Evolutionary conservation across 1,140 invertebrate genomes (phyloP).

Genomic region (Hylyphantes graminicola): DNA sequence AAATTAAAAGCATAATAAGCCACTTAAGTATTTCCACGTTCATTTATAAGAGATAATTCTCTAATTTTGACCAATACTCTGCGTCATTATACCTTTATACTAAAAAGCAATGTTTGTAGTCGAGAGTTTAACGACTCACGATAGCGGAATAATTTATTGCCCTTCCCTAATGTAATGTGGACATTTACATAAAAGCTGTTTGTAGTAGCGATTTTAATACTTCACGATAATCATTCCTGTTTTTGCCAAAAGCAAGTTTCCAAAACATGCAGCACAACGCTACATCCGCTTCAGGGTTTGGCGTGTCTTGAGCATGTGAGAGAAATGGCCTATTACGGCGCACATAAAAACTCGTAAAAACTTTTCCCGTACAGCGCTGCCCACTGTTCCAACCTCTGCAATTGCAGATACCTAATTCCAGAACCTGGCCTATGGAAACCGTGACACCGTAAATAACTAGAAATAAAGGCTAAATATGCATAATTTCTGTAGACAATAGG

Average conservation of each 20-base stretch:
- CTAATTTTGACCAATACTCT: no score
- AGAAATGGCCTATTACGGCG: constrained; percentile 36
- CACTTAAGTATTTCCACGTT: no score
- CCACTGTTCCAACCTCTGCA: constrained; percentile 45
- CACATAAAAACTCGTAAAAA: constrained; percentile 43
- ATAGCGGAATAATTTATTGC: no score
- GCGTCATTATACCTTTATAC: no score
- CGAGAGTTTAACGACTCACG: no score
- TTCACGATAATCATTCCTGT: not conserved
- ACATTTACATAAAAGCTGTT: constrained; percentile 1
- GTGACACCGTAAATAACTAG: constrained; percentile 55
- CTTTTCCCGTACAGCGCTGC: constrained; percentile 26
- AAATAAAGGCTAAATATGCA: constrained; percentile 56
- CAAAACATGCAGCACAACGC: constrained; percentile 1
- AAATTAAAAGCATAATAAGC: no score
- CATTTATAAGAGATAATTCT: no score
- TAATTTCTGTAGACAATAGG: constrained; percentile 55
- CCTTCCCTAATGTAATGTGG: not conserved
- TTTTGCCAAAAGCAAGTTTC: not conserved
- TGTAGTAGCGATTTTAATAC: constrained; percentile 22
- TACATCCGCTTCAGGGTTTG: constrained; percentile 39
- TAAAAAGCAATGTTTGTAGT: no score
- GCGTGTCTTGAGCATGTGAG: constrained; percentile 24
- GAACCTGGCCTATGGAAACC: constrained; percentile 37
- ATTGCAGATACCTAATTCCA: constrained; percentile 44